These are phyloP conservation scores for Aplodontia rufa DNA, from an alignment of 2,113 vertebrate genomes.

Conservation along the genomic window DNA sequence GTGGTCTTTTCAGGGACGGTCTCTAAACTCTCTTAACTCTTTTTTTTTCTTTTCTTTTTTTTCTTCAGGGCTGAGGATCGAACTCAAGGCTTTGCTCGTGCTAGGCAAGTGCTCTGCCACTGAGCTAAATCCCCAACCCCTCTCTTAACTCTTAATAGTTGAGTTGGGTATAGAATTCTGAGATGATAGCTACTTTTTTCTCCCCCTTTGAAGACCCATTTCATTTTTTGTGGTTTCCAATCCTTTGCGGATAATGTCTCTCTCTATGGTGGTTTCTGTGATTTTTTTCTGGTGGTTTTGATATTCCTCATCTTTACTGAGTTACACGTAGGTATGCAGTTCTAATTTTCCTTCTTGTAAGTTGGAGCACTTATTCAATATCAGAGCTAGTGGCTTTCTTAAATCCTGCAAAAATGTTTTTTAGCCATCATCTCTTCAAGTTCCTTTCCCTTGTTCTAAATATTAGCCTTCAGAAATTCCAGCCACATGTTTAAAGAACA, in stretches of 20 bases:
- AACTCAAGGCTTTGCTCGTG: too few relatives aligned
- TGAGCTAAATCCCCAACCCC: too few relatives aligned
- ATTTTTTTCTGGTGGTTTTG: slow-evolving; percentile 33
- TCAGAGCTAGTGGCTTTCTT: not conserved
- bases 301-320: not conserved
- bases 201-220: not conserved
- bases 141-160: not conserved
- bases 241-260: not conserved
- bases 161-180: not conserved
- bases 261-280: slow-evolving; percentile 25
- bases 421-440: not conserved
- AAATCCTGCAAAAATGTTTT: not conserved
- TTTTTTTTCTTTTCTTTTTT: too few relatives aligned
- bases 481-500: not conserved
- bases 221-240: not conserved
- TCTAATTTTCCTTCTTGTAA: slow-evolving; percentile 8
- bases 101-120: too few relatives aligned
- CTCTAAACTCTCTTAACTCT: not conserved
- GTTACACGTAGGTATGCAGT: not conserved
- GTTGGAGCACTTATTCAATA: not conserved
- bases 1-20: not conserved
- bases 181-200: not conserved
- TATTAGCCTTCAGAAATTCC: not conserved
- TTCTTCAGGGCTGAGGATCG: too few relatives aligned
- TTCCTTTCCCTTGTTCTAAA: not conserved